These are phyloP conservation scores for Gadus chalcogrammus DNA, from an alignment of 2,113 vertebrate species.

Conservation along the genomic window DNA sequence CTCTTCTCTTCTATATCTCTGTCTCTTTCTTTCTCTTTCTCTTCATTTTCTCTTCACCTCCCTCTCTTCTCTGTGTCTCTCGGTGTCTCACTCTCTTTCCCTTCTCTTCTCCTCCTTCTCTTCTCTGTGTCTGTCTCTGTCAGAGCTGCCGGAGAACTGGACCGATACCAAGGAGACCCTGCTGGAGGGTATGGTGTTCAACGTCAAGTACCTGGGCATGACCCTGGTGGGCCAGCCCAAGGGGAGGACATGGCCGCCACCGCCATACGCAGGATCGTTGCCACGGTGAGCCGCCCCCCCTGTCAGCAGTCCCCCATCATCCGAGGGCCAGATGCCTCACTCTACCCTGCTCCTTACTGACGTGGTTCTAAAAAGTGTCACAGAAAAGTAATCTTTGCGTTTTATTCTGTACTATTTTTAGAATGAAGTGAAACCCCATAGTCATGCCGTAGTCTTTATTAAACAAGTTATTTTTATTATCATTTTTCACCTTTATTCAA, in stretches of 20 bases:
- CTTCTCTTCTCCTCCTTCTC: slow-evolving; percentile 6
- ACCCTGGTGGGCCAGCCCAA: slow-evolving; percentile 87
- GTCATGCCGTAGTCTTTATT: no score
- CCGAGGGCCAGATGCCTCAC: no score
- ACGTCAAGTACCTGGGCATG: slow-evolving; percentile 88
- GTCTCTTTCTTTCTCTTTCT: slow-evolving; percentile 3
- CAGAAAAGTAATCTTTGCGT: no score
- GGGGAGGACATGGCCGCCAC: slow-evolving; percentile 88
- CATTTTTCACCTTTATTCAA: no score
- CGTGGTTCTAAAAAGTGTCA: no score
- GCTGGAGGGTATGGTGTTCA: slow-evolving; percentile 87
- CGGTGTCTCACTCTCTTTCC: not conserved
- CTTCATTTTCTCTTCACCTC: not conserved
- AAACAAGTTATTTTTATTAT: no score
- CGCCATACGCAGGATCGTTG: slow-evolving; percentile 83
- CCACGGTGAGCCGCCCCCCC: slow-evolving; percentile 70
- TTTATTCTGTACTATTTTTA: no score
- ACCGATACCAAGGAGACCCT: slow-evolving; percentile 84
- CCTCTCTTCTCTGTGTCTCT: not conserved
- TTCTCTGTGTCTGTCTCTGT: slow-evolving; percentile 1
- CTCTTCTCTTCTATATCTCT: no score
- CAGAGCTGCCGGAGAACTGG: slow-evolving; percentile 87
- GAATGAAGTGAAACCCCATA: no score
- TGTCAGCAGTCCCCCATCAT: no score
- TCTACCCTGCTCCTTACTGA: no score